Conservation (phyloP, 2,113 vertebrate genomes). For the Butorides virescens region DNA sequence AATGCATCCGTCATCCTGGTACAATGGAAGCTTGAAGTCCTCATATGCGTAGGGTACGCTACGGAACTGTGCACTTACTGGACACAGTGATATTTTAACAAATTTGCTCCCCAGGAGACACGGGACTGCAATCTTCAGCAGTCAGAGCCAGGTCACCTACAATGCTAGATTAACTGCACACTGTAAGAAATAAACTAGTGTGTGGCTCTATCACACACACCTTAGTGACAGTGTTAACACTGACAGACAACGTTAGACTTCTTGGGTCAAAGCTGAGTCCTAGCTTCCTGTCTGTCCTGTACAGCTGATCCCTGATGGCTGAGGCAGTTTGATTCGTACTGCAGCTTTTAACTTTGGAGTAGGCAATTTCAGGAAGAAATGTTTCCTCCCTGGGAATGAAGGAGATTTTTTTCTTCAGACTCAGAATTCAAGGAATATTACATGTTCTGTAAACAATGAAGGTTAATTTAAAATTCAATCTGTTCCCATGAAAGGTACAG, state of each 20-base stretch:
- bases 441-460: not conserved
- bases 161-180: accelerated
- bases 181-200: not conserved
- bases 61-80: not conserved
- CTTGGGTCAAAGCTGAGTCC: not conserved
- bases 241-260: not conserved
- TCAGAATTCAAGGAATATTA: not conserved
- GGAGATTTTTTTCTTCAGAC: not conserved
- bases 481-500: not conserved
- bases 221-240: not conserved
- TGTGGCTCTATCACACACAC: not conserved
- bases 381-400: not conserved
- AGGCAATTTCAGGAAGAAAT: not conserved
- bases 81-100: not conserved
- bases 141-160: not conserved
- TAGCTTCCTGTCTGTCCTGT: not conserved
- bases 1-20: not conserved
- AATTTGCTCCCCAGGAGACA: not conserved
- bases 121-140: not conserved
- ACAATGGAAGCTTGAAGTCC: not conserved
- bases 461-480: not conserved
- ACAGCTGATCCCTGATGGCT: not conserved
- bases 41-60: accelerated
- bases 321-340: not conserved
- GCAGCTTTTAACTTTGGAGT: not conserved